phyloP scores from a whole-genome alignment of 2,888 invertebrate genomes.

The Pandemis cinnamomeana region DNA sequence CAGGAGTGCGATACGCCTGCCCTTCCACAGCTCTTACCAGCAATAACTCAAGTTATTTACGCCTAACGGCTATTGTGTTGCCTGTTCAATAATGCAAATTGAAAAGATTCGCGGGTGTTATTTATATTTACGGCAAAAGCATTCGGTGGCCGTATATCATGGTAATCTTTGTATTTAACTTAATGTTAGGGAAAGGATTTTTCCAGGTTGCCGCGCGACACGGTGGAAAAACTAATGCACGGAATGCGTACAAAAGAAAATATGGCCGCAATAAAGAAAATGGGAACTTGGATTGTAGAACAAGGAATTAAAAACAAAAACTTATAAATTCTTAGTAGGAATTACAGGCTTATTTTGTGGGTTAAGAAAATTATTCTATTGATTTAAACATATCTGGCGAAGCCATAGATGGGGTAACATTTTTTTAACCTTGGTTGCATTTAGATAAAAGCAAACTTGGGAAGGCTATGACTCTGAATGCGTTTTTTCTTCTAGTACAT shows the following conservation, averaged over 20 bases:
- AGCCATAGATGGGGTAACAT: too few relatives aligned
- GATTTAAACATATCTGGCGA: too few relatives aligned
- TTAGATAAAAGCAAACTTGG: too few relatives aligned
- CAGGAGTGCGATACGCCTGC: slow-evolving; percentile 64
- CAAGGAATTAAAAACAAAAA: neutral
- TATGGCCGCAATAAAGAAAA: neutral
- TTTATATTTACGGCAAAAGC: slow-evolving; percentile 25
- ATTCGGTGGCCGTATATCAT: slow-evolving; percentile 11
- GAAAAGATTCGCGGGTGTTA: slow-evolving; percentile 49
- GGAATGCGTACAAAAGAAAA: neutral
- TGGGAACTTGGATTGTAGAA: neutral
- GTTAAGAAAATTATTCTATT: too few relatives aligned
- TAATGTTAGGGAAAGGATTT: slow-evolving; percentile 12
- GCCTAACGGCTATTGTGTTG: slow-evolving; percentile 63
- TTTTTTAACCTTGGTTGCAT: too few relatives aligned
- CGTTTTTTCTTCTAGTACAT: too few relatives aligned
- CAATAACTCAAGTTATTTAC: slow-evolving; percentile 72
- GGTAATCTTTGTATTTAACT: slow-evolving; percentile 22
- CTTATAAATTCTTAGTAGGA: neutral
- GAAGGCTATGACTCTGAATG: too few relatives aligned
- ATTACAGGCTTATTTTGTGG: neutral
- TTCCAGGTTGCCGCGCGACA: neutral
- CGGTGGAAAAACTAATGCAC: neutral
- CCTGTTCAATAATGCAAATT: slow-evolving; percentile 63
- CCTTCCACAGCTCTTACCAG: slow-evolving; percentile 61